Percentiles rank a stretch among this genome's conserved stretches.
Conservation (phyloP, 2,113 vertebrate species). For the Mesocricetus auratus region DNA sequence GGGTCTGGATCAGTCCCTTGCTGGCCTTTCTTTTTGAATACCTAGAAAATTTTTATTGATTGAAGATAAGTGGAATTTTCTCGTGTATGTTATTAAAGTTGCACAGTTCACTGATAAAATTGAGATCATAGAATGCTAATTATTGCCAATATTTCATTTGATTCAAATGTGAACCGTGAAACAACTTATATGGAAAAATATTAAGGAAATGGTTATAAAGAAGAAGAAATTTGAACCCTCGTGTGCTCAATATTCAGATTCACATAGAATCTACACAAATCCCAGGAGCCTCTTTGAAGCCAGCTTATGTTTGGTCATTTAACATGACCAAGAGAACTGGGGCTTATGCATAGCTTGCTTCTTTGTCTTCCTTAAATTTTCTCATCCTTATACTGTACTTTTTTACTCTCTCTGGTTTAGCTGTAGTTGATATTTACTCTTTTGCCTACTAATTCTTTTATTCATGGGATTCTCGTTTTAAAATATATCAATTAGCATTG, state of each 20-base stretch:
- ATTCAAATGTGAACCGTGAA: background rate
- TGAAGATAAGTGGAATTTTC: background rate
- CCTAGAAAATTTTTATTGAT: background rate
- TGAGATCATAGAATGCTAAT: background rate
- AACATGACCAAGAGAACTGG: background rate
- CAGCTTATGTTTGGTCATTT: background rate
- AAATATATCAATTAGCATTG: background rate
- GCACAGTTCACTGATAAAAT: background rate
- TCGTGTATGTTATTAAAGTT: background rate
- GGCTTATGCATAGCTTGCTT: background rate
- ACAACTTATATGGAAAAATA: background rate
- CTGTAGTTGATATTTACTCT: background rate
- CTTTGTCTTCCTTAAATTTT: background rate
- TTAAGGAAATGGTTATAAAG: background rate
- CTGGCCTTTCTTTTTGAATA: background rate
- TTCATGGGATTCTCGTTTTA: constrained; percentile 9
- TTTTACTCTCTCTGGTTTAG: background rate
- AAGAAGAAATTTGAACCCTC: background rate
- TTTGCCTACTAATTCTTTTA: background rate
- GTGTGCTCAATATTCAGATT: background rate
- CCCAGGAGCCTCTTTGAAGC: background rate
- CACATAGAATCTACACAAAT: background rate
- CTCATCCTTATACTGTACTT: background rate
- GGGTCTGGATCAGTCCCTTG: too few species aligned
- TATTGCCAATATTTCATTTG: background rate